These are phyloP conservation scores for Scomber japonicus DNA, from an alignment of 2,113 vertebrate species.

Conservation along the genomic window DNA sequence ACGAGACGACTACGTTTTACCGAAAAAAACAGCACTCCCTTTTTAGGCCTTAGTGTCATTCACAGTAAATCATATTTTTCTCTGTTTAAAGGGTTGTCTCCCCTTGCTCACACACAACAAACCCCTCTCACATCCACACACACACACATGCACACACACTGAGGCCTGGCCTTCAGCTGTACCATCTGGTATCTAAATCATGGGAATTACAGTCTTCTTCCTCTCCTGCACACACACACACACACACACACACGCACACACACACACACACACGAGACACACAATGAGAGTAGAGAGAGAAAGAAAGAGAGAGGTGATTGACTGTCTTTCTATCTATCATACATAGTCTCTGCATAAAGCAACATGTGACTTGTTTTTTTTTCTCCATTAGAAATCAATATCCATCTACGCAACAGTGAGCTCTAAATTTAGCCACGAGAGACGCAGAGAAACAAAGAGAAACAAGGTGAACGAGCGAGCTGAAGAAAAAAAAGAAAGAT, in stretches of 20 bases:
- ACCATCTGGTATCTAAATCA: constrained; percentile 87
- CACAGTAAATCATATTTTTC: constrained; percentile 72
- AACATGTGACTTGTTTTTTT: constrained; percentile 66
- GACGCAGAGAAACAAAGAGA: constrained; percentile 62
- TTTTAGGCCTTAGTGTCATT: constrained; percentile 62
- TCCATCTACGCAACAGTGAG: constrained; percentile 92
- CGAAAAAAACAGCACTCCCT: constrained; percentile 49
- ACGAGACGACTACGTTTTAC: constrained; percentile 39
- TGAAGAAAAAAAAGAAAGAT: constrained; percentile 58
- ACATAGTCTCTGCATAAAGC: constrained; percentile 83
- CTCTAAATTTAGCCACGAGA: constrained; percentile 92
- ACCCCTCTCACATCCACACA: background rate
- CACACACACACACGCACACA: constrained; percentile 6
- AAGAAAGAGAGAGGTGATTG: constrained; percentile 62
- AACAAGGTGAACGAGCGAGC: constrained; percentile 65
- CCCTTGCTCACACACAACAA: constrained; percentile 30
- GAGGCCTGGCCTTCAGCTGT: constrained; percentile 76
- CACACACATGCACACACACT: constrained; percentile 29
- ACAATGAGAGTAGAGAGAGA: constrained; percentile 54
- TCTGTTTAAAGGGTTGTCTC: constrained; percentile 69
- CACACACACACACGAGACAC: constrained; percentile 21
- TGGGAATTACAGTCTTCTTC: constrained; percentile 76
- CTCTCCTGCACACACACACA: constrained; percentile 63
- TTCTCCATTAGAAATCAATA: constrained; percentile 84
- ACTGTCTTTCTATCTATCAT: constrained; percentile 76